phyloP scores from a whole-genome alignment of 1,140 invertebrate genomes.

The Maconellicoccus hirsutus region DNA sequence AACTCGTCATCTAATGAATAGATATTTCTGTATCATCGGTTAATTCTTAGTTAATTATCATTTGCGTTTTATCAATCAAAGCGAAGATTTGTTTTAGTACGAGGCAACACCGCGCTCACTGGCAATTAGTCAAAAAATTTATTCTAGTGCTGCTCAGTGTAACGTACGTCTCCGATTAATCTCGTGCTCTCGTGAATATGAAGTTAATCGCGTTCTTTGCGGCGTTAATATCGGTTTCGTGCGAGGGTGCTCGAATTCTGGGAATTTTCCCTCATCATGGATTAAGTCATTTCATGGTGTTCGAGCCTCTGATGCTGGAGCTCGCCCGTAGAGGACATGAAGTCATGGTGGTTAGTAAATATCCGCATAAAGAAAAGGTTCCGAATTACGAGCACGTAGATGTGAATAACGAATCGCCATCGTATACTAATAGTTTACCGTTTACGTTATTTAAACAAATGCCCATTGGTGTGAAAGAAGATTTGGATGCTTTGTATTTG shows the following conservation, averaged over 20 bases:
- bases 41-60: too few species aligned
- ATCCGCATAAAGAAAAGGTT: conserved; percentile 37
- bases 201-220: too few species aligned
- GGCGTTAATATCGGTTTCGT: too few species aligned
- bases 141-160: too few species aligned
- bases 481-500: neutral
- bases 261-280: conserved; percentile 32
- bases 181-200: too few species aligned
- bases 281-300: conserved; percentile 35
- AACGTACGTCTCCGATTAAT: too few species aligned
- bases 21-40: too few species aligned
- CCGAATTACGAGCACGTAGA: conserved; percentile 41
- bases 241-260: conserved; percentile 28
- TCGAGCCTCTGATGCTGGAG: conserved; percentile 31
- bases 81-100: too few species aligned
- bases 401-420: conserved; percentile 11
- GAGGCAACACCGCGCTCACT: too few species aligned
- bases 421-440: conserved; percentile 8
- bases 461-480: neutral
- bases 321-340: conserved; percentile 33
- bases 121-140: too few species aligned
- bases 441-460: neutral
- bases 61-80: too few species aligned
- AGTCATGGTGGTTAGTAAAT: conserved; percentile 34
- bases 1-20: too few species aligned